These are phyloP conservation scores for Callimorpha dominula DNA, from an alignment of 2,888 invertebrate genomes.

Conservation along the genomic window DNA sequence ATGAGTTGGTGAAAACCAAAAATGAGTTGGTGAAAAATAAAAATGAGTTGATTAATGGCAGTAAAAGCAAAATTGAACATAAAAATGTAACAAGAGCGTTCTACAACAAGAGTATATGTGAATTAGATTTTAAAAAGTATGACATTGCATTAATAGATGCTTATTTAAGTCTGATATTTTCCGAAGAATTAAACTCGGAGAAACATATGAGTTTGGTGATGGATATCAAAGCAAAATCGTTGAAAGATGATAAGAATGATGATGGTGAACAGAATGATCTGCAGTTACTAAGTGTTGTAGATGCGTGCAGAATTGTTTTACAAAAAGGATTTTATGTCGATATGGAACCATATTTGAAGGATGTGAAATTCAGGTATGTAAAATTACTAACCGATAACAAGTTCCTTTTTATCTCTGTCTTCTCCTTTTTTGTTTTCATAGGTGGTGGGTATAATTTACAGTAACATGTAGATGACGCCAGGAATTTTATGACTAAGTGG, in stretches of 20 bases:
- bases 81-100: slow-evolving; percentile 73
- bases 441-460: no score
- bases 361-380: slow-evolving; percentile 69
- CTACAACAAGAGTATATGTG: slow-evolving; percentile 79
- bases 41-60: slow-evolving; percentile 9
- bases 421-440: no score
- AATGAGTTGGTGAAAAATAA: slow-evolving; percentile 22
- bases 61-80: slow-evolving; percentile 50
- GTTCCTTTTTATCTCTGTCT: no score
- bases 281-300: slow-evolving; percentile 64
- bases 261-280: slow-evolving; percentile 52
- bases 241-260: slow-evolving; percentile 53
- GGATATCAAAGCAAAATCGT: slow-evolving; percentile 74
- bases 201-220: slow-evolving; percentile 78
- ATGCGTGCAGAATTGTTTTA: slow-evolving; percentile 56
- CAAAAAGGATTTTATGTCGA: slow-evolving; percentile 62
- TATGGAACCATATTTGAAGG: slow-evolving; percentile 59
- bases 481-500: no score
- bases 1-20: neutral
- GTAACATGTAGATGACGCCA: no score
- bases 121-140: slow-evolving; percentile 67
- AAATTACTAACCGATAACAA: no score
- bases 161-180: slow-evolving; percentile 70
- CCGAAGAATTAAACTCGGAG: slow-evolving; percentile 61
- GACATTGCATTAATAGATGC: slow-evolving; percentile 69